Conservation (phyloP, 2,113 vertebrate genomes). For the Sigmodon hispidus region DNA sequence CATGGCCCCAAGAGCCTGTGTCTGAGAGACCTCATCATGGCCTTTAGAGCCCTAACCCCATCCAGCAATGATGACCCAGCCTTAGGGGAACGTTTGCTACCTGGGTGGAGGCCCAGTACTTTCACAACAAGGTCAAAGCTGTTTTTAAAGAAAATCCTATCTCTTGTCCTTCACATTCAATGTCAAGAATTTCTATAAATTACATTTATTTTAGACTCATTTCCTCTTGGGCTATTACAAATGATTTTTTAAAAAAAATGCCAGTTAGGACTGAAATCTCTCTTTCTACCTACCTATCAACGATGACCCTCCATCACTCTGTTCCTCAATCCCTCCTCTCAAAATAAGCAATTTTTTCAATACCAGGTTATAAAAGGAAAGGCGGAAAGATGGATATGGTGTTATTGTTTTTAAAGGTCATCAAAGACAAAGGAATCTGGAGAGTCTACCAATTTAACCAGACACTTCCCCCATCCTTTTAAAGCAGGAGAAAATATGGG, state of each 20-base stretch:
- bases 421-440: not conserved
- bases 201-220: not conserved
- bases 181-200: not conserved
- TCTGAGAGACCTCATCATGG: too few species aligned
- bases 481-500: not conserved
- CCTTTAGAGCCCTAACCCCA: not conserved
- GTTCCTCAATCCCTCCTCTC: not conserved
- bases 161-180: not conserved
- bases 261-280: not conserved
- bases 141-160: not conserved
- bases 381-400: not conserved
- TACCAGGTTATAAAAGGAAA: not conserved
- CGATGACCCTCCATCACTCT: not conserved
- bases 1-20: fast-evolving
- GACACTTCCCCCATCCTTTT: not conserved
- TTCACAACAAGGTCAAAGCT: not conserved
- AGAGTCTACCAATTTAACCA: too few species aligned
- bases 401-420: not conserved
- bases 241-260: not conserved
- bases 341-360: not conserved
- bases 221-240: not conserved
- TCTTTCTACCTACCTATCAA: too few species aligned
- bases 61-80: not conserved
- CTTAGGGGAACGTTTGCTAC: not conserved
- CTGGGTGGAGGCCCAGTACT: fast-evolving